Base-by-base conservation (phyloP, 2,113 vertebrate genomes). In the Zootoca vivipara region DNA sequence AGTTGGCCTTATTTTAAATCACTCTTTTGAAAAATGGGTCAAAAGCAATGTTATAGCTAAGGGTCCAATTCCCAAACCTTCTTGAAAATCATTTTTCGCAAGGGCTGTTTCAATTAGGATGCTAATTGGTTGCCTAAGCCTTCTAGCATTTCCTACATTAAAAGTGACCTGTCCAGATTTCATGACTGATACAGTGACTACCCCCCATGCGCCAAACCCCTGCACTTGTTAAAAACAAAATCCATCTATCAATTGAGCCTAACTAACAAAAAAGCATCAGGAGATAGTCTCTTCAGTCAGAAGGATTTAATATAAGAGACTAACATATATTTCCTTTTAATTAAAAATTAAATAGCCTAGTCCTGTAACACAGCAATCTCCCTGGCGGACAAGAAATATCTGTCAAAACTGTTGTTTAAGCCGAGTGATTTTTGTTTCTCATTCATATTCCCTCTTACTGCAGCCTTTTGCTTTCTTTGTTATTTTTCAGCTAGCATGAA, bases 211-310 rank as follows among this genome's bases (percentile, higher is more conserved):
- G 91, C 81, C 92, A 88, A 91, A 93, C 92, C 92, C 70, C 88
- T 92, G 91, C 90, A 90, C 93, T 93, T 94, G 82, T 92, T 93
- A 90, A 46, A 87, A 83, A 89, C 67, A 52, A 52, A 95, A 91
- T 81, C 85, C 90, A 92, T 79, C 78, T 89, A 90, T 87, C 90
- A 91, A 56, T 85, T 69, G 65, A 52, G 8, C 83, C 42, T 81
- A 83, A 77, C 15, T 86, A 83, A 91, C 82, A 90, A 90, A 78
- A 95, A 95, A 94, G 93, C 79, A 90, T 78, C 6, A 90, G 42
- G 12, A 30, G 16, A 78, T 7, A 84, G 30, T 70, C n/a, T 78
- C 8, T 75, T 67, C 38, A 80, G 30, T 52, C 88, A 90, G 70
- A 83, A 87, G 85, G 82, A 64, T 92, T 33, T 90, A 87, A 89